Base-by-base conservation (phyloP, 1,140 invertebrate species). In the Drosophila nebulosa region DNA sequence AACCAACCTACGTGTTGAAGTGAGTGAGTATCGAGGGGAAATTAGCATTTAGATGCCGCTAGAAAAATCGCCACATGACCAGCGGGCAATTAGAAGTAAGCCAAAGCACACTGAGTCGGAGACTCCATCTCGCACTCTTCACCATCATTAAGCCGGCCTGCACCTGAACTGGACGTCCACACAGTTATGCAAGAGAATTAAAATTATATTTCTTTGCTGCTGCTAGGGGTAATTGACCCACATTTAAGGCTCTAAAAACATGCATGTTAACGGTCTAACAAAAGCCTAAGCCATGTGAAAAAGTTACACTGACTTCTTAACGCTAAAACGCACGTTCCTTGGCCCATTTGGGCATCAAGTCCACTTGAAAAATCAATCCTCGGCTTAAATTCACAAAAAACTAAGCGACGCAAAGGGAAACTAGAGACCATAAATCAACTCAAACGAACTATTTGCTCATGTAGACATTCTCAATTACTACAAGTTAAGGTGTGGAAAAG, bases 21-120 rank as follows among this genome's bases (percentile, higher is more conserved):
- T 56, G 72, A 63, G 30, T 56, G 72, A 72, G 27, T 63, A 57
- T 74, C 56, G n/a, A 55, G 72, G 64, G 64, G 32, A 79, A 86
- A 80, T 81, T 78, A 86, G 69, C 78, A 86, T 86, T 81, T 86
- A 88, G 78, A 69, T 86, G 78, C 83, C 70, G 66, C 62, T 52
- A 71, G 14, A 58, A 55, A 30, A 18, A 55, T 58, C n/a, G 16
- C 22, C 21, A 70, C 50, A 55, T 61, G 56, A 59, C 71, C 46
- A 67, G 70, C 63, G 70, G 22, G 64, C 71, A 69, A 75, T 75
- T 58, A 75, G 58, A 78, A 69, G 52, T 52, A 59, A 65, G 51
- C 22, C 50, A 42, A 26, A 30, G 56, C 18, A 56, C 9, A 27
- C 9, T 16, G 36, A 7, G 26, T 14, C 24, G 12, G 64, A 60